These are phyloP conservation scores for Therioaphis trifolii DNA, from an alignment of 2,888 invertebrate species.

Conservation along the genomic window DNA sequence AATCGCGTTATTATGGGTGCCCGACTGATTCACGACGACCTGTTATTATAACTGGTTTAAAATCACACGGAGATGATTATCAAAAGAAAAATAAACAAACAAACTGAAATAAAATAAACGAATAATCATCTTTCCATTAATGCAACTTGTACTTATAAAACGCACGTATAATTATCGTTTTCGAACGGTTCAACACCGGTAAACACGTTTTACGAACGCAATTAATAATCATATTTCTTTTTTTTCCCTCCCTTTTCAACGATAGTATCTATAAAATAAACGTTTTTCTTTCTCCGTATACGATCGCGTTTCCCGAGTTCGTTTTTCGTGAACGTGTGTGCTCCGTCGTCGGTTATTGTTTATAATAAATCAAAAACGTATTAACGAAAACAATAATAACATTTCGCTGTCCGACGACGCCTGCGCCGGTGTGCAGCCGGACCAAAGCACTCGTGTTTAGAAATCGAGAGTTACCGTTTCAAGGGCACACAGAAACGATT, in stretches of 20 bases:
- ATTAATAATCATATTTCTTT: too few relatives aligned
- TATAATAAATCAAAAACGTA: background rate
- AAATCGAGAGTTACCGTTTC: conserved; percentile 26
- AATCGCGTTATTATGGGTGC: conserved; percentile 18
- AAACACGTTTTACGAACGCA: background rate
- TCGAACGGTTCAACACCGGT: background rate
- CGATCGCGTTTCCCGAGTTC: background rate
- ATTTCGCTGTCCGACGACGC: background rate
- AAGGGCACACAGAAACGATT: background rate
- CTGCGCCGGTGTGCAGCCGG: too few relatives aligned
- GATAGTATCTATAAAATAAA: background rate
- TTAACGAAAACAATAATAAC: background rate
- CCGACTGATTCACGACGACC: conserved; percentile 10
- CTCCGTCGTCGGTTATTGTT: too few relatives aligned
- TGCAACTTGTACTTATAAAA: conserved; percentile 7
- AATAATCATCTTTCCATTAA: background rate
- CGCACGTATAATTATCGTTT: conserved; percentile 29
- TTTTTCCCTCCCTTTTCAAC: too few relatives aligned
- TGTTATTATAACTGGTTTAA: conserved; percentile 50
- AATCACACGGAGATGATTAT: background rate
- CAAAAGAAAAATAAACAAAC: too few relatives aligned
- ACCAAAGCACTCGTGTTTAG: too few relatives aligned
- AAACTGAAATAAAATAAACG: background rate
- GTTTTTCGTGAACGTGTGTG: too few relatives aligned
- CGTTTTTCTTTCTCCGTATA: background rate